phyloP scores from a whole-genome alignment of 2,113 vertebrate species.

The Brachypteracias leptosomus region DNA sequence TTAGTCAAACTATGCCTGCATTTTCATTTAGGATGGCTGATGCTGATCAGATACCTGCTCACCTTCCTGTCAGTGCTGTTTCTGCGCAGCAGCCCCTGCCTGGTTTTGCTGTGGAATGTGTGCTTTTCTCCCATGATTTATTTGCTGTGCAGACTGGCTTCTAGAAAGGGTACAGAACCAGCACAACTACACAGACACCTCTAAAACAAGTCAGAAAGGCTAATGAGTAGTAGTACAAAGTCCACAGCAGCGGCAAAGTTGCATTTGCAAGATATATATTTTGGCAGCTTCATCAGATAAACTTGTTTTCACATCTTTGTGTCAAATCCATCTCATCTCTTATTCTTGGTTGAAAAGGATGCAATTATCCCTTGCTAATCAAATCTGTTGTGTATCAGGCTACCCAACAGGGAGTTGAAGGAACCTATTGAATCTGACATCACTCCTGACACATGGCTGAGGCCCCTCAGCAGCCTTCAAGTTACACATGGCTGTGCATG shows the following conservation, averaged over 20 bases:
- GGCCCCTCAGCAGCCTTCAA: not conserved
- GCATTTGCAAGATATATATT: not conserved
- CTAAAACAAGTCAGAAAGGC: not conserved
- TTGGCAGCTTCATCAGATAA: not conserved
- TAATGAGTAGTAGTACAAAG: not conserved
- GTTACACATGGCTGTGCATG: rapidly evolving
- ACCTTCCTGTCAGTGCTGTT: not conserved
- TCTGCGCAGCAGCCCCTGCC: not conserved
- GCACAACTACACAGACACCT: not conserved
- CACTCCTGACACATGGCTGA: not conserved
- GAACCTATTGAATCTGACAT: not conserved
- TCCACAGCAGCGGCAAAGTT: not conserved
- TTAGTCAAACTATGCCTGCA: not conserved
- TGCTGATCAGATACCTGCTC: not conserved
- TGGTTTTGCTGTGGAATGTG: not conserved
- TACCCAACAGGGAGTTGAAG: not conserved
- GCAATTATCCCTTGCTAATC: not conserved
- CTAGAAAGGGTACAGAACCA: not conserved
- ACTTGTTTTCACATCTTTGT: not conserved
- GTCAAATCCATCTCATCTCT: not conserved
- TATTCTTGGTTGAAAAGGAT: not conserved
- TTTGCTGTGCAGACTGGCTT: not conserved
- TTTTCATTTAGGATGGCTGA: not conserved
- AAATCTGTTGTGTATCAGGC: not conserved
- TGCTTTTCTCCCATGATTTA: not conserved